Percentiles rank a stretch among this genome's conserved stretches.
phyloP scores from a whole-genome alignment of 2,113 vertebrate genomes.

The Tyrannus savana region DNA sequence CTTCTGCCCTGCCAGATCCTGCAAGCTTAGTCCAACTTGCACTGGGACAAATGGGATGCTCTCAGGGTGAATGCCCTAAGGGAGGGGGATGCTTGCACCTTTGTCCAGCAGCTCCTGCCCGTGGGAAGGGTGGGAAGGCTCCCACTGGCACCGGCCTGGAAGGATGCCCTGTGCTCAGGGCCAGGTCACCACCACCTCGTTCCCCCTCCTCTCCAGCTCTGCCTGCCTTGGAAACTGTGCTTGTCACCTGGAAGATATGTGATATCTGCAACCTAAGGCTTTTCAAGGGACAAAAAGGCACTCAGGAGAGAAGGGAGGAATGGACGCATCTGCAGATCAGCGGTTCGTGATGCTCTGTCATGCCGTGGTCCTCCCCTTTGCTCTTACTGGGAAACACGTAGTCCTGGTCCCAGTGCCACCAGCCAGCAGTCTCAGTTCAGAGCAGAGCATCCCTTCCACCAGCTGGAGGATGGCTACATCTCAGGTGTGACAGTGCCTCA shows the following conservation, averaged over 20 bases:
- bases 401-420: not conserved
- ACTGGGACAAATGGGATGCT: not conserved
- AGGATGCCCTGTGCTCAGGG: not conserved
- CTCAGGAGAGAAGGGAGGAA: fast-evolving
- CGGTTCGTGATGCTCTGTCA: fast-evolving
- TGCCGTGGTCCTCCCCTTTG: not conserved
- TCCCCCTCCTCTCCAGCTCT: not conserved
- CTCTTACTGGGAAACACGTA: fast-evolving
- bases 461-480: not conserved
- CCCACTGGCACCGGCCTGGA: fast-evolving
- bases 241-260: not conserved
- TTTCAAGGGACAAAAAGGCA: not conserved
- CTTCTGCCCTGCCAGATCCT: not conserved
- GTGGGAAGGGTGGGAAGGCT: not conserved
- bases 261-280: not conserved
- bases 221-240: not conserved
- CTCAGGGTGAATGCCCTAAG: not conserved
- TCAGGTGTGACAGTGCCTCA: not conserved
- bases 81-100: not conserved
- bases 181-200: not conserved
- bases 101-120: not conserved
- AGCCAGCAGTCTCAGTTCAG: not conserved
- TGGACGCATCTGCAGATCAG: fast-evolving
- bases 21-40: not conserved
- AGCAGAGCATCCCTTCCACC: not conserved